Evolutionary conservation across 2,888 invertebrate genomes (phyloP), one percentile per base, ranked within the genome.

Genomic region (Oscheius sp.): DNA sequence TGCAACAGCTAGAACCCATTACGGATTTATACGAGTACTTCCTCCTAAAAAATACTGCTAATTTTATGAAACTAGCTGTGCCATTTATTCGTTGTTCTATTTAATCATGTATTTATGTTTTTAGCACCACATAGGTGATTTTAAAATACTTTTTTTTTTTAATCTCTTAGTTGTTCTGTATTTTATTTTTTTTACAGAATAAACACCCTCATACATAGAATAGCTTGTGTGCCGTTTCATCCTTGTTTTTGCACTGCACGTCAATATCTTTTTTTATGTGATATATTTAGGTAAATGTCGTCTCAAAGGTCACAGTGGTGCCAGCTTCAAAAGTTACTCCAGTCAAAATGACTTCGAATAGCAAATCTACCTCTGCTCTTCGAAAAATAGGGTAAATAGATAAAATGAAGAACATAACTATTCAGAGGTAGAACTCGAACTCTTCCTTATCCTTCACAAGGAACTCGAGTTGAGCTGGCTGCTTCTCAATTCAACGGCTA

Each of bases 391-490:
- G 70, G 61, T 57, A 30, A 9, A 17, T 33, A 20, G n/a, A n/a
- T 20, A n/a, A 32, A 3, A 20, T 20, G 20, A 47, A 8, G 5
- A 14, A 14, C 17, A 57, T n/a, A 3, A n/a, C 24, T 33, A 3
- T 33, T 50, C 8, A 50, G 33, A 14, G 56, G 26, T 49, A 69
- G 64, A 17, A 69, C 49, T n/a, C 66, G 77, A 32, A 71, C 71
- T 6, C 70, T 76, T 22, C 78, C 80, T 5, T 78, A 78, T 57
- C 80, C 80, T 1, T 69, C 76, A 2, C 59, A 51, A 6, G 77
- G 77, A 9, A 71, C 75, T 20, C 64, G 76, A n/a, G 71, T 80
- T 2, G 78, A 80, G 47, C 50, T 80, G 62, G 69, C 74, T 26
- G 72, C 78, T 9, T 74, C 72, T 36, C 30, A 63, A 2, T 33